Base-by-base conservation (phyloP, 1,140 invertebrate genomes). In the Pseudomyrmex concolor region DNA sequence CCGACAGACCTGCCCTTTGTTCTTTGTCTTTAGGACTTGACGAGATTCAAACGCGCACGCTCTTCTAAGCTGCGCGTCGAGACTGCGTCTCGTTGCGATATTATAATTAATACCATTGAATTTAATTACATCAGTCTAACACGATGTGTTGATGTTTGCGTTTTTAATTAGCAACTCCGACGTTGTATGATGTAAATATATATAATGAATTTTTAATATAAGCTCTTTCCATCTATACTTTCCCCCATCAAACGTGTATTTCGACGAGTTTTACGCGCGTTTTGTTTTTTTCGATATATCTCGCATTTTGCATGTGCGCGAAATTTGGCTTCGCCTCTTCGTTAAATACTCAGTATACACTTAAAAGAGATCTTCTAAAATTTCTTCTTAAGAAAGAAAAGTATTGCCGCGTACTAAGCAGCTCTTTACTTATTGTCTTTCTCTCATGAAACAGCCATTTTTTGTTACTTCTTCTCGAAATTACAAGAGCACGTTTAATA, bases 21-120 rank as follows among this genome's bases (percentile, higher is more conserved):
- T 85, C 87, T 77, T 88, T 83, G 60, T 15, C 67, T 66, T 57
- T 60, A 72, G 45, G 55, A 60, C 72, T 85, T 72, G 67, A 72
- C 83, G 51, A 70, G 78, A 88, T 89, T 88, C 86, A 76, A 78
- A 83, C 80, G 84, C 77, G 72, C 78, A 83, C 80, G 78, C 73
- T 78, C 73, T 88, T 51, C 83, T 85, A 85, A 85, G 84, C 72
- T 50, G 48, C n/a, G n/a, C n/a, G n/a, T n/a, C n/a, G n/a, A n/a
- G n/a, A 19, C 73, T 76, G 71, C 25, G 70, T 62, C 22, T 71
- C 78, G 72, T 84, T 59, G 67, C 72, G 25, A 66, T 77, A 76
- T 88, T 77, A 76, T 88, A 89, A 87, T 89, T 89, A 85, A 88
- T 88, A 85, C 77, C 54, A 68, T 88, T 71, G 78, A 78, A 89